Percentiles rank a stretch among this genome's conserved stretches.
These are phyloP conservation scores for Virgularia gustaviana DNA, from an alignment of 92 coral and sea anemone species.

Conservation along the genomic window DNA sequence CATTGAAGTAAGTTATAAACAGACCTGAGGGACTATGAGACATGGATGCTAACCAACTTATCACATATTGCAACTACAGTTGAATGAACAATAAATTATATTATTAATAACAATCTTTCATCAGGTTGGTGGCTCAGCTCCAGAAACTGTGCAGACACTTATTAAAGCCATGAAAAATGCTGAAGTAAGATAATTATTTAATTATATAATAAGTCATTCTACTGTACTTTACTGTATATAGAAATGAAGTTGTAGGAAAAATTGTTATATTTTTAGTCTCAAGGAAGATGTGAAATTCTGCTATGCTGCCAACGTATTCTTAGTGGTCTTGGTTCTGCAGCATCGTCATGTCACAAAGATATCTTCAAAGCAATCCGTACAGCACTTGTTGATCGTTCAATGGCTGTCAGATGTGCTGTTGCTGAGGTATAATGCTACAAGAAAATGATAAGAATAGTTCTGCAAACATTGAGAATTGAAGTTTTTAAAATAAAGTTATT, in stretches of 20 bases:
- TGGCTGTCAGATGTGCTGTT: slow-evolving; percentile 98
- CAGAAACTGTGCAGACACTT: slow-evolving; percentile 86
- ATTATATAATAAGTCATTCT: background rate
- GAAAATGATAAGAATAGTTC: background rate
- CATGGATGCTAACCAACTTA: too few relatives aligned
- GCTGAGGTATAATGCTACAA: slow-evolving; percentile 63
- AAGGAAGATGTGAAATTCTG: slow-evolving; percentile 94
- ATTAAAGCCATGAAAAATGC: slow-evolving; percentile 96
- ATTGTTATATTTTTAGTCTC: slow-evolving; percentile 58
- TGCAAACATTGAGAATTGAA: too few relatives aligned
- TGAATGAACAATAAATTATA: too few relatives aligned
- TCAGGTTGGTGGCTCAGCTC: slow-evolving; percentile 92
- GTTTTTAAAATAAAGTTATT: too few relatives aligned
- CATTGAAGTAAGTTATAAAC: too few relatives aligned
- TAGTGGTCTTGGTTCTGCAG: slow-evolving; percentile 78
- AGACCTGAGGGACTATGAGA: too few relatives aligned
- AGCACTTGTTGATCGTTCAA: slow-evolving; percentile 78
- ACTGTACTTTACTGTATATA: background rate
- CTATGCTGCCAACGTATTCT: slow-evolving; percentile 84
- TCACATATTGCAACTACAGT: too few relatives aligned
- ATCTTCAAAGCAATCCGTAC: slow-evolving; percentile 83
- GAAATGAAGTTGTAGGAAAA: background rate
- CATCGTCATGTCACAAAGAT: slow-evolving; percentile 85
- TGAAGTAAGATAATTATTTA: slow-evolving; percentile 52
- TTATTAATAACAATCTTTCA: too few relatives aligned